Conservation (phyloP, 1,140 invertebrate genomes). For the Dendroctonus valens region DNA sequence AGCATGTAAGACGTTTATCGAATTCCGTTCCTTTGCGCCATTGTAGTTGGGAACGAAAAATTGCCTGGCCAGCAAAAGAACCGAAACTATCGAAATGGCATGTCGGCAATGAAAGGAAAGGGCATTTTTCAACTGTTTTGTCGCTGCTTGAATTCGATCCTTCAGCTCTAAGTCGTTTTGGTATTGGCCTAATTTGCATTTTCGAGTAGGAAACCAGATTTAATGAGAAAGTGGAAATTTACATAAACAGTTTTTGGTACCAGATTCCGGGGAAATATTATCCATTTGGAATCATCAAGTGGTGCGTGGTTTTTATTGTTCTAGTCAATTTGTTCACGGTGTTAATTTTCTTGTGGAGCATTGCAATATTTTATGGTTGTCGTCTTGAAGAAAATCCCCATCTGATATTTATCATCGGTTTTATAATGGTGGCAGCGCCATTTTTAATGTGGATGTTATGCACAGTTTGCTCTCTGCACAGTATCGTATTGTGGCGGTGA, state of each 20-base stretch:
- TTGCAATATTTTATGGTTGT: too few relatives aligned
- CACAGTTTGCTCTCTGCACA: conserved; percentile 30
- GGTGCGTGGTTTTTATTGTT: too few relatives aligned
- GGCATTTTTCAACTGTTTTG: background rate
- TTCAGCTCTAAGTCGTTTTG: too few relatives aligned
- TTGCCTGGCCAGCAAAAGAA: conserved; percentile 14
- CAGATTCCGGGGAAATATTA: too few relatives aligned
- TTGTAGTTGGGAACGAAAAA: conserved; percentile 11
- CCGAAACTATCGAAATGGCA: conserved; percentile 3
- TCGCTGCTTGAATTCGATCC: background rate
- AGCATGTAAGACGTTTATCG: conserved; percentile 25
- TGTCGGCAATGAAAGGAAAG: conserved; percentile 1
- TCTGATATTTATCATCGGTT: conserved; percentile 22
- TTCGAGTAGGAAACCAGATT: too few relatives aligned
- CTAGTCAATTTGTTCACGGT: too few relatives aligned
- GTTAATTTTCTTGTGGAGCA: too few relatives aligned
- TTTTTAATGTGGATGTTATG: conserved; percentile 32
- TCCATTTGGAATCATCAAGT: too few relatives aligned
- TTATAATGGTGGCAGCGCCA: conserved; percentile 28
- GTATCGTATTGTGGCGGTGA: conserved; percentile 28
- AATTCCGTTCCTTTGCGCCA: conserved; percentile 11
- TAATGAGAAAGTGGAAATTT: too few relatives aligned
- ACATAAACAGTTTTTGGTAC: too few relatives aligned
- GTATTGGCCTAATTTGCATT: too few relatives aligned
- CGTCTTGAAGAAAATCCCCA: background rate